These are phyloP conservation scores for Luehdorfia chinensis DNA, from an alignment of 1,140 invertebrate species.

Conservation along the genomic window DNA sequence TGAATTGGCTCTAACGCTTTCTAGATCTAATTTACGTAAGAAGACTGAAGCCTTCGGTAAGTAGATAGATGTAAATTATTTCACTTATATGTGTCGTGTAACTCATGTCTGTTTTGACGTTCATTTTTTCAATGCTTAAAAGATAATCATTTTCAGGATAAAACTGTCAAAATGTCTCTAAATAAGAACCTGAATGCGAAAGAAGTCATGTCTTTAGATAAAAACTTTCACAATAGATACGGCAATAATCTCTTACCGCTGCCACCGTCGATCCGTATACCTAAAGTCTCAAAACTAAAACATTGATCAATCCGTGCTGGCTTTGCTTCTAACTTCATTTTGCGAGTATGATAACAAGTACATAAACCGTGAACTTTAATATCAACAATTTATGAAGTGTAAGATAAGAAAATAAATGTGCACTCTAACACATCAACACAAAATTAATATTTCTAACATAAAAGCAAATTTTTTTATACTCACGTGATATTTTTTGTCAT, in stretches of 20 bases:
- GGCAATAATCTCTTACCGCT: constrained; percentile 73
- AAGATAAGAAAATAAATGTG: constrained; percentile 14
- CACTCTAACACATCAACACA: neutral
- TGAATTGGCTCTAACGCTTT: constrained; percentile 84
- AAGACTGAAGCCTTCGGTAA: constrained; percentile 83
- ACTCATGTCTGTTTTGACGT: constrained; percentile 1
- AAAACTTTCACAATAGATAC: constrained; percentile 76
- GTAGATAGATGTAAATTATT: constrained; percentile 24
- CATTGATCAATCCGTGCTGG: constrained; percentile 25
- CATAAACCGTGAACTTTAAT: constrained; percentile 3
- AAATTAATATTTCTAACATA: neutral
- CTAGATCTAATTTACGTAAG: constrained; percentile 84
- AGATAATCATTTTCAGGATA: constrained; percentile 51
- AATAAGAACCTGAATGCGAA: constrained; percentile 34
- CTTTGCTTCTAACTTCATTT: constrained; percentile 9
- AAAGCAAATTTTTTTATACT: neutral
- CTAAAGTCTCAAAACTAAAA: constrained; percentile 65
- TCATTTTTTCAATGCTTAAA: constrained; percentile 20
- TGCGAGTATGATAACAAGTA: constrained; percentile 5
- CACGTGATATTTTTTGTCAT: neutral
- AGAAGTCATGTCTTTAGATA: constrained; percentile 49
- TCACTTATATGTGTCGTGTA: neutral
- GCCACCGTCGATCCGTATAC: constrained; percentile 72
- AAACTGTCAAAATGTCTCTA: constrained; percentile 40
- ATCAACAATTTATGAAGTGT: constrained; percentile 16